Evolutionary conservation across 2,888 invertebrate genomes (phyloP).

Genomic region (Hipparchia semele): DNA sequence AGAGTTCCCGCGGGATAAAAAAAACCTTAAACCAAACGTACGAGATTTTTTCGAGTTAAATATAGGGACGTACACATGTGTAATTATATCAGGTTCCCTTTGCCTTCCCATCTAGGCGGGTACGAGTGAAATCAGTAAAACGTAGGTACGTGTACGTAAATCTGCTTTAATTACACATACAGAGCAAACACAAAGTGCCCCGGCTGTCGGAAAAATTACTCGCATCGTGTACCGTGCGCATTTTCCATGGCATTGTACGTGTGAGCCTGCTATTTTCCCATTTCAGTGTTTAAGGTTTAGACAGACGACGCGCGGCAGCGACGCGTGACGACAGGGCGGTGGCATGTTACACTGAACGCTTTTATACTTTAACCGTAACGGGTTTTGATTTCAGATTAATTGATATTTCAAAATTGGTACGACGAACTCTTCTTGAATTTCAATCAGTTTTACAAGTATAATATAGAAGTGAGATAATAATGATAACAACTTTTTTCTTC

Average conservation of each 20-base stretch:
- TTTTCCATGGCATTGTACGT: conserved; percentile 77
- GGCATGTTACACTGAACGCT: background rate
- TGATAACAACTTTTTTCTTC: too few species aligned
- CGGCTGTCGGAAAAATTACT: conserved; percentile 68
- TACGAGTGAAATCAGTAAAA: conserved; percentile 47
- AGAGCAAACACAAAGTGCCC: conserved; percentile 63
- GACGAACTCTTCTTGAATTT: too few species aligned
- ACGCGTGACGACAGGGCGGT: background rate
- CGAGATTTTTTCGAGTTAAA: too few species aligned
- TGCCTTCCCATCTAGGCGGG: conserved; percentile 15
- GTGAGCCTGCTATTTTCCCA: conserved; percentile 81
- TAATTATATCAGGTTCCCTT: conserved; percentile 26
- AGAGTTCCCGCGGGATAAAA: too few species aligned
- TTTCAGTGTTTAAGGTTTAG: conserved; percentile 64
- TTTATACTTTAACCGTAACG: background rate
- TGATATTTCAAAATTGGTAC: background rate
- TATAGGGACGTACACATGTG: background rate
- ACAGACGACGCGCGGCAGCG: background rate
- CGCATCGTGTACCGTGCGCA: conserved; percentile 49
- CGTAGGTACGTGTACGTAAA: conserved; percentile 40
- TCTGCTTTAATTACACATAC: conserved; percentile 37
- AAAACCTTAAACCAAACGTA: too few species aligned
- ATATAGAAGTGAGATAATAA: too few species aligned
- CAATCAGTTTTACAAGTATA: too few species aligned
- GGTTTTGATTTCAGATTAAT: too few species aligned